Percentiles rank a stretch among this genome's conserved stretches.
Conservation (phyloP, 2,888 invertebrate genomes). For the Catocala nupta region DNA sequence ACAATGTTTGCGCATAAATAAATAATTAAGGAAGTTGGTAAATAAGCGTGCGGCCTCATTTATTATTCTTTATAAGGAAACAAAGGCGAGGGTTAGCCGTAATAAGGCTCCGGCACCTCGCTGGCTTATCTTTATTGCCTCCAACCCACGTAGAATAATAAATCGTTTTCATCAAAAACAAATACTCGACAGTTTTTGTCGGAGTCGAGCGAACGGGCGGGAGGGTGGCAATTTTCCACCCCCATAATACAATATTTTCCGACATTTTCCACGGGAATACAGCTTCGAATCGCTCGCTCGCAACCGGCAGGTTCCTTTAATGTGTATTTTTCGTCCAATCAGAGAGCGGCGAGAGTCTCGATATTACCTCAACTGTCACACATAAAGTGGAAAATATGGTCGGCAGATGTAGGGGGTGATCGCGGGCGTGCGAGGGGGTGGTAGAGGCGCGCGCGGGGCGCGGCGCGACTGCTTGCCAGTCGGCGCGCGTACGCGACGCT, state of each 20-base stretch:
- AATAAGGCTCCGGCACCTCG: slow-evolving; percentile 88
- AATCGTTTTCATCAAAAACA: slow-evolving; percentile 88
- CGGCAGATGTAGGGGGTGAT: slow-evolving; percentile 83
- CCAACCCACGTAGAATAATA: slow-evolving; percentile 88
- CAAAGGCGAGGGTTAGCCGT: slow-evolving; percentile 88
- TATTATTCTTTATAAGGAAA: slow-evolving; percentile 88
- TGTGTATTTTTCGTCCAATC: slow-evolving; percentile 88
- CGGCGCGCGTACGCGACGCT: slow-evolving; percentile 85
- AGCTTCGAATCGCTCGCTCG: slow-evolving; percentile 87
- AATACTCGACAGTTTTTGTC: slow-evolving; percentile 88
- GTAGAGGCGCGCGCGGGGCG: slow-evolving; percentile 53
- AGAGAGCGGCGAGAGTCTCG: slow-evolving; percentile 87
- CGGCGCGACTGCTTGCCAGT: slow-evolving; percentile 73
- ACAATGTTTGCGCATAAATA: slow-evolving; percentile 84
- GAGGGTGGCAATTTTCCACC: slow-evolving; percentile 87
- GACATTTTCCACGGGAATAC: slow-evolving; percentile 88
- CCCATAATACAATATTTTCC: slow-evolving; percentile 88
- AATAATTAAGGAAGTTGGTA: slow-evolving; percentile 87
- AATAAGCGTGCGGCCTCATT: slow-evolving; percentile 87
- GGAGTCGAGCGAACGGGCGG: slow-evolving; percentile 85
- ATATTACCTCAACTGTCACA: slow-evolving; percentile 89
- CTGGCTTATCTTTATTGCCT: slow-evolving; percentile 88
- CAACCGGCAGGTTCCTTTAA: slow-evolving; percentile 87
- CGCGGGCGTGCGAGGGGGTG: slow-evolving; percentile 48
- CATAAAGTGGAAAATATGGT: slow-evolving; percentile 89